Conservation (phyloP, 2,888 invertebrate species). For the Graphium colonna region DNA sequence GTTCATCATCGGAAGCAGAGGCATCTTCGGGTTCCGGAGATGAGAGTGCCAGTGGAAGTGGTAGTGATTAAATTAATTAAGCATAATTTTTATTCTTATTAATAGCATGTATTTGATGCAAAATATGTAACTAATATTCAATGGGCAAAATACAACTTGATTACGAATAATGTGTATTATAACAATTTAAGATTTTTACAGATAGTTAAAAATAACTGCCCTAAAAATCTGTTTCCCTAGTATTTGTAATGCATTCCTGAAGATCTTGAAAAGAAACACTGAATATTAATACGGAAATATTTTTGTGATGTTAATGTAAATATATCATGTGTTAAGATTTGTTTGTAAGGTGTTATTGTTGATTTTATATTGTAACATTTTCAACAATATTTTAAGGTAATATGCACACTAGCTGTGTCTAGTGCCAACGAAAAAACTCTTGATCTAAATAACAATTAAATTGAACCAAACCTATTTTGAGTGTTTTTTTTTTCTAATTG, state of each 20-base stretch:
- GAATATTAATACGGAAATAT: background rate
- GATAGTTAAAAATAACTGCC: too few species aligned
- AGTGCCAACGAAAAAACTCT: background rate
- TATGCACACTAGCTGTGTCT: background rate
- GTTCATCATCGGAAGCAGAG: constrained; percentile 63
- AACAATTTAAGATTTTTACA: too few species aligned
- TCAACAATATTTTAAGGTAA: background rate
- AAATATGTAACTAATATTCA: too few species aligned
- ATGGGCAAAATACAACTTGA: too few species aligned
- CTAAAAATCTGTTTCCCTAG: too few species aligned
- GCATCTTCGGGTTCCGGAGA: constrained; percentile 61
- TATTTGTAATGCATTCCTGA: too few species aligned
- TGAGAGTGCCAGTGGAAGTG: constrained; percentile 57
- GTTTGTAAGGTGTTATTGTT: background rate
- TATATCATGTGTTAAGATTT: background rate
- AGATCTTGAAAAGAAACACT: background rate
- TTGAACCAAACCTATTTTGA: too few species aligned
- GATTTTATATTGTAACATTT: background rate
- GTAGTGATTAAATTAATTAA: constrained; percentile 44
- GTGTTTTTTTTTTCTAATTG: too few species aligned
- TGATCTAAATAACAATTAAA: too few species aligned
- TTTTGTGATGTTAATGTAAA: background rate
- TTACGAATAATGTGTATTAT: too few species aligned
- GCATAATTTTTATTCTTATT: background rate
- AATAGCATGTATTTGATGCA: background rate